Conservation (phyloP, 2,888 invertebrate species). For the Augiades crinisus region DNA sequence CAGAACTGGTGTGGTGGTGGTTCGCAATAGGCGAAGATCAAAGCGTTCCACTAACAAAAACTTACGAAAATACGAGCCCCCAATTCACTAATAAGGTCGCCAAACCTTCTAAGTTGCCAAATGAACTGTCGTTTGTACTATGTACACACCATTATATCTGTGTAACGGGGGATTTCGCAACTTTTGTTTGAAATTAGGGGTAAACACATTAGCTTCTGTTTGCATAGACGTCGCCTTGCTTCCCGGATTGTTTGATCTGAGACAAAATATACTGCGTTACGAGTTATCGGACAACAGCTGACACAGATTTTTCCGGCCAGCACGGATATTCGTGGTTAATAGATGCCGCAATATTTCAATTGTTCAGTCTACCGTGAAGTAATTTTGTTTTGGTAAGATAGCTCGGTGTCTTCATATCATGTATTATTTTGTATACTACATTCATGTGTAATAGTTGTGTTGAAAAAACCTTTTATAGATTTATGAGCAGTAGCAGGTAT, state of each 20-base stretch:
- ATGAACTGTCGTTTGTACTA: background rate
- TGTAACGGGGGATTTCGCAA: slow-evolving; percentile 48
- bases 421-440: too few relatives aligned
- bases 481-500: too few relatives aligned
- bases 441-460: too few relatives aligned
- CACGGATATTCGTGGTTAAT: background rate
- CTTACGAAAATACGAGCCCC: too few relatives aligned
- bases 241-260: slow-evolving; percentile 68
- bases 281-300: slow-evolving; percentile 10
- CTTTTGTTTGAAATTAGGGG: slow-evolving; percentile 72
- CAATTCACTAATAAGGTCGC: too few relatives aligned
- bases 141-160: slow-evolving; percentile 1
- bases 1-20: too few relatives aligned
- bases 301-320: background rate
- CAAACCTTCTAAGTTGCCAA: background rate
- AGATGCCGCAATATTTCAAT: background rate
- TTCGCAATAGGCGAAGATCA: too few relatives aligned
- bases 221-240: slow-evolving; percentile 64
- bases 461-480: too few relatives aligned
- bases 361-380: too few relatives aligned
- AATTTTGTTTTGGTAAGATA: too few relatives aligned
- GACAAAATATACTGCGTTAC: slow-evolving; percentile 43
- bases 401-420: too few relatives aligned
- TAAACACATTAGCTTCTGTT: slow-evolving; percentile 78
- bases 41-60: too few relatives aligned